phyloP scores from a whole-genome alignment of 2,797 vertebrate genomes.

The Sebastes trivittatus region DNA sequence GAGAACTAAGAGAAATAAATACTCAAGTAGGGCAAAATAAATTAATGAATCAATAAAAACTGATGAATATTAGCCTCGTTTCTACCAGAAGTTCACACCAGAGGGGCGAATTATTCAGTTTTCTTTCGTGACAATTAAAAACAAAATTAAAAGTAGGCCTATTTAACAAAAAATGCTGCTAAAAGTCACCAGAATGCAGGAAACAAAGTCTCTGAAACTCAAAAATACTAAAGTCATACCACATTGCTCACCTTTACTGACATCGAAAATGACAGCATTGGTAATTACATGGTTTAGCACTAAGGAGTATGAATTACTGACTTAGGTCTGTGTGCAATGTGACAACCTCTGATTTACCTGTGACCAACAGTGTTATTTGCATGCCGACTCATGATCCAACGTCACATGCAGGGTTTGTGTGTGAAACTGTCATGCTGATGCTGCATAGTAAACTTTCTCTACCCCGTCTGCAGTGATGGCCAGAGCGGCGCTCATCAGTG shows the following conservation, averaged over 20 bases:
- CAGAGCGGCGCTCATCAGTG: conserved; percentile 47
- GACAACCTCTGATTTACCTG: background rate
- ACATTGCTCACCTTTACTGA: background rate
- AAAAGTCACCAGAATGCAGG: too few relatives aligned
- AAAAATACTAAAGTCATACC: background rate
- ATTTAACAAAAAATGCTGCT: too few relatives aligned
- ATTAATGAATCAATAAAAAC: too few relatives aligned
- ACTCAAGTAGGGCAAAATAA: too few relatives aligned
- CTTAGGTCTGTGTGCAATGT: background rate
- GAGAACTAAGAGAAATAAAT: too few relatives aligned
- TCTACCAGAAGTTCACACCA: too few relatives aligned
- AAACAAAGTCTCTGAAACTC: too few relatives aligned
- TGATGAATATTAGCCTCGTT: too few relatives aligned
- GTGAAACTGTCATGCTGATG: conserved; percentile 35
- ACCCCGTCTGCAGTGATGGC: conserved; percentile 41
- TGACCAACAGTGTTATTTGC: background rate
- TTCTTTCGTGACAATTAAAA: too few relatives aligned
- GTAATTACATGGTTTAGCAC: background rate
- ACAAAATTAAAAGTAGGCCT: too few relatives aligned
- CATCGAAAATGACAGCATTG: background rate
- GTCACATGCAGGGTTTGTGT: background rate
- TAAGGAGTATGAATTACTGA: background rate
- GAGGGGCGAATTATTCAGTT: too few relatives aligned
- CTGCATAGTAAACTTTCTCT: conserved; percentile 30
- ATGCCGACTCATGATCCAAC: background rate